phyloP scores from a whole-genome alignment of 2,797 vertebrate species.

The Mus caroli region DNA sequence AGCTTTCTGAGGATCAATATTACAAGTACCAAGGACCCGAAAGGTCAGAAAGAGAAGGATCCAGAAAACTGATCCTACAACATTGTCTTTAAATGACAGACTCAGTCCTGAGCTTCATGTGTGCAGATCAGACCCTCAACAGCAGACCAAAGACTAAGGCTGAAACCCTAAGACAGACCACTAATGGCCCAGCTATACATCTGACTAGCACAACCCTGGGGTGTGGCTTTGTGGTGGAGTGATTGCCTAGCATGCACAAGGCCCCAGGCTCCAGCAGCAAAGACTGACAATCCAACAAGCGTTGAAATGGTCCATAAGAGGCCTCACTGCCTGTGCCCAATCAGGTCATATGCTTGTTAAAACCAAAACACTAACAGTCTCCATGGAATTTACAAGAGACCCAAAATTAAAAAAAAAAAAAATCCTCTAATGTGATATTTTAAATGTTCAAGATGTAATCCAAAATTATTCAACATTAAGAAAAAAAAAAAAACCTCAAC shows the following conservation, averaged over 20 bases:
- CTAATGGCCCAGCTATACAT: neutral
- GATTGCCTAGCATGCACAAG: neutral
- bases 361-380: slow-evolving; percentile 29
- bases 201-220: neutral
- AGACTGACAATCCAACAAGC: neutral
- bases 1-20: neutral
- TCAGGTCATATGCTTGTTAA: neutral
- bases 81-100: neutral
- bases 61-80: neutral
- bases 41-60: neutral
- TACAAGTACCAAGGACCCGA: neutral
- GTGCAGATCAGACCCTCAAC: neutral
- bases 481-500: neutral
- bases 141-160: neutral
- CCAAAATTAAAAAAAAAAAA: neutral
- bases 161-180: neutral
- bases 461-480: slow-evolving; percentile 47
- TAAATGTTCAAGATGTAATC: neutral
- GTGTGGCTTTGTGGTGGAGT: neutral
- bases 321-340: neutral
- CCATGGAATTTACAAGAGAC: neutral
- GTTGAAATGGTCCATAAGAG: slow-evolving; percentile 1
- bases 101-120: neutral
- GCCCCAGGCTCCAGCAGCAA: neutral
- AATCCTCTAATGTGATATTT: neutral